Evolutionary conservation across 1,140 invertebrate genomes (phyloP).

Genomic region (Bombus ignitus): DNA sequence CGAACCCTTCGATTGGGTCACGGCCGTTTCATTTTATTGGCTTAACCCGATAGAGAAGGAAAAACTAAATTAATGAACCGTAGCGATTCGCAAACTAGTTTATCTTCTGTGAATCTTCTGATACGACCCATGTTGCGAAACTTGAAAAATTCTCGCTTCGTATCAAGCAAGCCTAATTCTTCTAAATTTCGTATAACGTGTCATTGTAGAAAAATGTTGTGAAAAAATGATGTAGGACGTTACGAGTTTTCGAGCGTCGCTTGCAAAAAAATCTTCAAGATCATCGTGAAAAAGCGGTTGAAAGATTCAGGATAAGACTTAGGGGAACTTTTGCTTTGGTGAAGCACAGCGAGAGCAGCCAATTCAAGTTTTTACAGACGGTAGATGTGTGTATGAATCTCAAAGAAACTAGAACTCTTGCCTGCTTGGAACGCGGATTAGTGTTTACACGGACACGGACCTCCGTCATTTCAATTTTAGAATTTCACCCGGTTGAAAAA

Average conservation of each 20-base stretch:
- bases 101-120: neutral
- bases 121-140: neutral
- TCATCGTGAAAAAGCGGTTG: neutral
- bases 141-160: neutral
- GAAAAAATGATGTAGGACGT: too few species aligned
- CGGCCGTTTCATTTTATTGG: slow-evolving; percentile 8
- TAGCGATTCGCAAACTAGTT: neutral
- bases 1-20: neutral
- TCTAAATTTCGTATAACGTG: too few species aligned
- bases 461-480: too few species aligned
- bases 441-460: neutral
- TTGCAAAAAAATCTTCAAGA: neutral
- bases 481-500: too few species aligned
- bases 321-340: neutral
- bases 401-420: neutral
- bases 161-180: too few species aligned
- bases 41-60: neutral
- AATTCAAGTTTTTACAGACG: neutral
- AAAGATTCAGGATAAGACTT: neutral
- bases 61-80: neutral
- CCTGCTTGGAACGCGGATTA: neutral
- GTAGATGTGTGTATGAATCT: neutral
- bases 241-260: too few species aligned
- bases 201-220: too few species aligned
- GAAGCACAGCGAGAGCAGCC: neutral